Evolutionary conservation across 1,140 invertebrate species (phyloP), one percentile per base, ranked within the genome.

Genomic region (Heliconius hewitsoni): DNA sequence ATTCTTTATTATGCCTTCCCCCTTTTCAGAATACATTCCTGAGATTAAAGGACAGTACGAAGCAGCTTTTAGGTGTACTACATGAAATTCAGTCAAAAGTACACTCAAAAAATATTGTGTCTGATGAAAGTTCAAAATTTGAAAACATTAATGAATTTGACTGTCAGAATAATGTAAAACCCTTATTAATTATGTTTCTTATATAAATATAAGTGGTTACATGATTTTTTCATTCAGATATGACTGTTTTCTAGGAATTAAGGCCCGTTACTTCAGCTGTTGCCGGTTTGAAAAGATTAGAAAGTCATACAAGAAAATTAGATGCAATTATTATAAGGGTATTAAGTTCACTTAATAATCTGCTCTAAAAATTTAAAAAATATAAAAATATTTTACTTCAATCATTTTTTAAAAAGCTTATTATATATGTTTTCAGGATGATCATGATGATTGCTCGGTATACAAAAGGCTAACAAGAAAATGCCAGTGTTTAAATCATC

Each of bases 381-480:
- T 46, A 46, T 13, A 11, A 19, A 52, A 19, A 52, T 52, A 8
- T 52, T 19, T 18, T 19, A 52, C 1, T 5, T 74, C 37, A 30
- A 74, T 71, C 2, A 46, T 46, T 46, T 46, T 11, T 46, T 46
- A 16, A 34, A 73, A 55, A 34, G 18, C 8, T 23, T 30, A 50
- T 76, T 66, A 66, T 37, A 19, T 71, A 71, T 13, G 71, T 83
- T 83, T 81, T 57, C 57, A 93, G 89, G 81, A 86, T 39, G 89
- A 91, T 71, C 85, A 90, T 11, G 86, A 90, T 73, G 87, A 91
- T 42, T 94, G 93, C 81, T 90, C 93, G 3, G 60, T 91, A 74
- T 94, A 92, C 77, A 92, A 91, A 83, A 87, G 88, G 72, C 79
- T 94, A 19, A 90, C 85, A 42, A 86, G 91, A 81, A 94, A 91